Base-by-base conservation (phyloP, 2,888 invertebrate genomes). In the Apamea anceps region DNA sequence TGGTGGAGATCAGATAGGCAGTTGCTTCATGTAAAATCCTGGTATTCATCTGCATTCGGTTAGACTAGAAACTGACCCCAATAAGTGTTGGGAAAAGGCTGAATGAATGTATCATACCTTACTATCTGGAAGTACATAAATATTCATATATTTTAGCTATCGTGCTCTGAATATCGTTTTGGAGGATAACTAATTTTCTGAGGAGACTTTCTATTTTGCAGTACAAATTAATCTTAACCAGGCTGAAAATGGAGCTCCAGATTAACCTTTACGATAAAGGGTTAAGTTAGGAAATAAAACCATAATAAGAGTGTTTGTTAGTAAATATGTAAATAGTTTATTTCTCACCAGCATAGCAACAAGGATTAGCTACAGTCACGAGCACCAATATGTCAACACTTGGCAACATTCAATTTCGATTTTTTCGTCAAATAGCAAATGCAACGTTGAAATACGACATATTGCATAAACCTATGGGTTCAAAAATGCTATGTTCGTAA, bases 121-220 rank as follows among this genome's bases (percentile, higher is more conserved):
- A 32, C 28, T 48, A 54, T 66, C 28, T 70, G 75, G 66, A 72
- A 77, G 48, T 65, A 71, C 37, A 62, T 75, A 62, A 71, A 72
- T 77, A 62, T 65, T 72, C 37, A 42, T 75, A 60, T 73, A 71
- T 25, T 37, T 77, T 77, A 42, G 51, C 60, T 76, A 72, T 54
- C 74, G 28, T 74, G 74, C 48, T 62, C n/a, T 57, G 6, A 71
- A 63, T 74, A 77, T 74, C 37, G 54, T 68, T 82, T 77, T 37
- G 7, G n/a, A 8, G 32, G 57, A 75, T 63, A 72, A 68, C 72
- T 42, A 15, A 72, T 75, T 81, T 67, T 25, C 48, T 32, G 1
- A 25, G 28, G 15, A 62, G 21, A 28, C 57, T 72, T 85, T 67
- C 51, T 63, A 75, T 80, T 68, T 60, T 68, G 42, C 6, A 5